Base-by-base conservation (phyloP, 1,140 invertebrate species). In the Reticulitermes speratus region DNA sequence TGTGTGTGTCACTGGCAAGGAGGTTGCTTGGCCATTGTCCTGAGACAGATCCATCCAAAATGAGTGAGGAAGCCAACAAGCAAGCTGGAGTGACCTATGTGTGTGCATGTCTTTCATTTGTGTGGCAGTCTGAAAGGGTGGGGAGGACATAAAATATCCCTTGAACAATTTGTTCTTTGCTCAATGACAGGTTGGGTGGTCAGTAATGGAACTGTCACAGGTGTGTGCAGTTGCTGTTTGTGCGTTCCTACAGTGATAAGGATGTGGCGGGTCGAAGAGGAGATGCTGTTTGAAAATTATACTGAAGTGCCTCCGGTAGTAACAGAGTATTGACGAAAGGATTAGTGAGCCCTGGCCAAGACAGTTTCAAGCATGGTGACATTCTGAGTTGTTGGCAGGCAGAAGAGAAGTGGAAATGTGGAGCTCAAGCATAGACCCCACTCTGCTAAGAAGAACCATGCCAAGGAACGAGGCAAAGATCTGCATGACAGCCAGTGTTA, bases 231-330 rank as follows among this genome's bases (percentile, higher is more conserved):
- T 75, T 75, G 65, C 65, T 75, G 5, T 75, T 75, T 75, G 65
- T 75, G 65, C 25, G 65, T 75, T 75, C 65, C 65, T 75, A 75
- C 65, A 16, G n/a, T 75, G n/a, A 75, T 14, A 16, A 30, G 65
- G 65, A 75, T 30, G 52, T 30, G 83, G 52, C n/a, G 52, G 45
- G 83, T 48, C 25, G 48, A 84, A 44, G 69, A 84, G 84, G 86
- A 87, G 85, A 84, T 87, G 86, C 83, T 52, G 59, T 84, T 84
- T 84, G 83, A 48, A 84, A 84, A 45, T 84, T 86, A 59, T 84
- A 86, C 84, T 87, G 75, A 87, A 87, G 87, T 87, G 87, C 87
- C 87, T 87, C 87, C 84, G 86, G 86, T 87, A 86, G 84, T 85
- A 86, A 84, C 44, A 84, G 45, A 84, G 83, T 84, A 52, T 84